Evolutionary conservation across 2,888 invertebrate species (phyloP).

Genomic region (Emmelina monodactyla): DNA sequence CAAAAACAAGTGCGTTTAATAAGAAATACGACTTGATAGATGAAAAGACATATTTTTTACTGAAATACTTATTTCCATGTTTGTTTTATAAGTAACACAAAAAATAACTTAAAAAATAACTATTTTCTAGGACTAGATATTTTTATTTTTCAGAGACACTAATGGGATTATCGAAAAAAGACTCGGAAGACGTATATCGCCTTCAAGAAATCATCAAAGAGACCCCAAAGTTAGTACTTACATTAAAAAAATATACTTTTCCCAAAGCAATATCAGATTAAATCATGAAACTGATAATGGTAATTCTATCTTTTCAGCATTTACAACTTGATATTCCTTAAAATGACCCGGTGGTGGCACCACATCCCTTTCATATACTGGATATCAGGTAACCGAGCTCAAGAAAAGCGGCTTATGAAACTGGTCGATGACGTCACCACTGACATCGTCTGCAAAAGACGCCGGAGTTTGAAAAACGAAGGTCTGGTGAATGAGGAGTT

Average conservation of each 20-base stretch:
- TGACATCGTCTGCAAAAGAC: constrained; percentile 30
- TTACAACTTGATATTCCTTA: constrained; percentile 31
- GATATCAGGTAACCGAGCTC: constrained; percentile 24
- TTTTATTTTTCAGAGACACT: constrained; percentile 32
- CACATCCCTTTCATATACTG: constrained; percentile 37
- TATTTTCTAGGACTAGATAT: no score
- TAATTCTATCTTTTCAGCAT: constrained; percentile 23
- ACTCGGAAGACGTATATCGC: constrained; percentile 24
- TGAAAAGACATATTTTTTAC: no score
- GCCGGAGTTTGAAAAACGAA: constrained; percentile 18
- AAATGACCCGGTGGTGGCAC: constrained; percentile 45
- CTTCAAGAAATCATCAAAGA: constrained; percentile 28
- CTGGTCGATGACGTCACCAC: constrained; percentile 24
- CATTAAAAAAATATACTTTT: neutral
- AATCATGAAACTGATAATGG: neutral
- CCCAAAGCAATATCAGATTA: neutral
- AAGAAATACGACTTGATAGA: no score
- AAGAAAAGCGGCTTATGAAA: constrained; percentile 20
- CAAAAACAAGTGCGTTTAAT: no score
- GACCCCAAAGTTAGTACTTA: constrained; percentile 34
- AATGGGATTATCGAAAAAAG: constrained; percentile 42
- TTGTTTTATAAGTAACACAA: no score
- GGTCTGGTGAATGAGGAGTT: constrained; percentile 19
- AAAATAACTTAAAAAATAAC: no score
- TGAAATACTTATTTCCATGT: no score